Evolutionary conservation across 2,888 invertebrate species (phyloP).

Genomic region (Amiota minor): DNA sequence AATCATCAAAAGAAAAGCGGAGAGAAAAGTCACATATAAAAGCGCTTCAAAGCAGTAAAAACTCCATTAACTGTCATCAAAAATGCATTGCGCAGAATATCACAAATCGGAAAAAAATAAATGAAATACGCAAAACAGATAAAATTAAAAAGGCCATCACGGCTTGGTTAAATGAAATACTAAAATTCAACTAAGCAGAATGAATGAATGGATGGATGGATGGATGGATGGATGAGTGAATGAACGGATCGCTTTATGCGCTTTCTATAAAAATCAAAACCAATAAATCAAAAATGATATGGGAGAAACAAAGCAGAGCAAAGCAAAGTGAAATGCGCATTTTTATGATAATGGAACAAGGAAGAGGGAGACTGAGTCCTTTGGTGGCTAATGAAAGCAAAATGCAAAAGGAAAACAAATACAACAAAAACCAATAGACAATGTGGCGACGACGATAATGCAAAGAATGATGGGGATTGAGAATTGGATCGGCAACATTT

Average conservation of each 20-base stretch:
- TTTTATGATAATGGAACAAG: slow-evolving; percentile 26
- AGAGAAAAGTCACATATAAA: slow-evolving; percentile 43
- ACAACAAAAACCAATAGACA: slow-evolving; percentile 34
- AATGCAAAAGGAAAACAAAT: slow-evolving; percentile 23
- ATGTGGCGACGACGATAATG: slow-evolving; percentile 33
- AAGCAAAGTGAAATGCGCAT: slow-evolving; percentile 20
- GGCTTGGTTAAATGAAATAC: slow-evolving; percentile 38
- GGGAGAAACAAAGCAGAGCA: slow-evolving; percentile 19
- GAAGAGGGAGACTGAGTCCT: slow-evolving; percentile 22
- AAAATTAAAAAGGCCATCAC: background rate
- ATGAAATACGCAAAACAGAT: slow-evolving; percentile 22
- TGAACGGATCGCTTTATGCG: slow-evolving; percentile 42
- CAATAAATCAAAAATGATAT: slow-evolving; percentile 60
- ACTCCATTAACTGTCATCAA: slow-evolving; percentile 69
- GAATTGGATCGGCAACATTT: too few species aligned
- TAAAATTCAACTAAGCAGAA: slow-evolving; percentile 45
- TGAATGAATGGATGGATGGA: slow-evolving; percentile 49
- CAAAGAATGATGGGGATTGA: too few species aligned
- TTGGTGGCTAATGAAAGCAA: slow-evolving; percentile 57
- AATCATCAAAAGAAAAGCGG: background rate
- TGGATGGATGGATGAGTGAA: slow-evolving; percentile 48
- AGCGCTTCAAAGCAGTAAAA: slow-evolving; percentile 60
- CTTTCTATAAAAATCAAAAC: slow-evolving; percentile 55
- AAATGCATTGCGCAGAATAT: slow-evolving; percentile 61
- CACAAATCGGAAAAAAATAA: too few species aligned